Base-by-base conservation (phyloP, 1,140 invertebrate genomes). In the Brachionus asplanchnoidis region DNA sequence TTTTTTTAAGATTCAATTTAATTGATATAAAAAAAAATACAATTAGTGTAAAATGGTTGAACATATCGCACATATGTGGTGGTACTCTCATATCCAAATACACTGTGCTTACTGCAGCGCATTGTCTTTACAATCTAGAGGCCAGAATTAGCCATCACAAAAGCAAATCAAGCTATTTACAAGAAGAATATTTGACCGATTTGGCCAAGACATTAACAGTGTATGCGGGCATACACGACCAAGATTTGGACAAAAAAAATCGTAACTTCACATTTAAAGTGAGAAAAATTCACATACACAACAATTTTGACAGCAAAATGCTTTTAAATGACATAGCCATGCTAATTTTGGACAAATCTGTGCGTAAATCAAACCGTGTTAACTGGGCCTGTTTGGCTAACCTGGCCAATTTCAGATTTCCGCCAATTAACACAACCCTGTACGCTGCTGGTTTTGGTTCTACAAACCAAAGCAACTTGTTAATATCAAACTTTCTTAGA, bases 11-110 rank as follows among this genome's bases (percentile, higher is more conserved):
- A 73, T 73, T 20, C n/a, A 46, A 53, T 50, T 20, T 53, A 28
- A 50, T 77, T 11, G 20, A 50, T 77, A 1, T 32, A 28, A 77
- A 26, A 17, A 23, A 77, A 5, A 77, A 77, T 50, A 50, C 40
- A 28, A 8, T 53, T 50, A 50, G 17, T 20, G 46, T 14, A 20
- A 77, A 23, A 77, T 77, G 73, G 73, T 14, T 50, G 12, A 77
- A 77, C 26, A 50, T 77, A 26, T 77, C 73, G 12, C 79, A 82
- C 12, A 40, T 65, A 40, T 82, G 79, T 17, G 79, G 79, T 68
- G 79, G 79, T 14, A 65, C 79, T 14, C 17, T 82, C 7, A 82
- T 82, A 20, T 82, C 79, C 9, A 26, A 26, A 14, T 40, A 82
- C 14, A 60, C 53, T 23, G 79, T 82, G 6, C 14, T 82, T 23